These are phyloP conservation scores for Campylomormyrus tamandua DNA, from an alignment of 2,113 vertebrate genomes.

Conservation along the genomic window DNA sequence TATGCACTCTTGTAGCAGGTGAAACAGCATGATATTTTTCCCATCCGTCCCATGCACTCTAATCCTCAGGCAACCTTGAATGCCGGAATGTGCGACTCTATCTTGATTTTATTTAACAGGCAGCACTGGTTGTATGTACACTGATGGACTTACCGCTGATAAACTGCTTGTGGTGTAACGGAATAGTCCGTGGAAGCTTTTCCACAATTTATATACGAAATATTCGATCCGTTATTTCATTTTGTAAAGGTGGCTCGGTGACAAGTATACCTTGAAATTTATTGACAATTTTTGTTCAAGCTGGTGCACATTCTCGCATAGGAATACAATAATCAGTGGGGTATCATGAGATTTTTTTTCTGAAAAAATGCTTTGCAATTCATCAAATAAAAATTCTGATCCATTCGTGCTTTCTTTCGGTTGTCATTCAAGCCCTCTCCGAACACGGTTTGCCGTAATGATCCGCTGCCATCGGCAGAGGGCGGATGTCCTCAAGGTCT, in stretches of 20 bases:
- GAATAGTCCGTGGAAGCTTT: not conserved
- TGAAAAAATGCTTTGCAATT: slow-evolving; percentile 9
- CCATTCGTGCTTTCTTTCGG: not conserved
- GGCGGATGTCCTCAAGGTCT: slow-evolving; percentile 28
- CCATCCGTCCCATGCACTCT: slow-evolving; percentile 17
- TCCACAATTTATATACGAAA: not conserved
- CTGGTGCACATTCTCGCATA: not conserved
- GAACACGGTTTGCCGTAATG: slow-evolving; percentile 34
- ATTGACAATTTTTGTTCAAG: not conserved
- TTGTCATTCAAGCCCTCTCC: not conserved
- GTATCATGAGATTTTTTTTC: not conserved
- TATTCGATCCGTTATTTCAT: not conserved
- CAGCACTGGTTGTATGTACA: not conserved
- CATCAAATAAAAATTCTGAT: not conserved
- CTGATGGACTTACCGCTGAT: not conserved
- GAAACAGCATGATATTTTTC: slow-evolving; percentile 22
- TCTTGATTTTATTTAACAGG: slow-evolving; percentile 11
- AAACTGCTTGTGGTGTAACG: not conserved
- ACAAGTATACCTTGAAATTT: not conserved
- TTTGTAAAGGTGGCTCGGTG: not conserved
- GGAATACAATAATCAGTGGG: not conserved
- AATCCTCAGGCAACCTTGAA: not conserved
- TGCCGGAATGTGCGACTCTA: not conserved
- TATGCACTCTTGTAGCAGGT: slow-evolving; percentile 19
- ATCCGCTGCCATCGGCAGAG: slow-evolving; percentile 46